These are phyloP conservation scores for Bombus superbus DNA, from an alignment of 1,140 invertebrate genomes.

Conservation along the genomic window DNA sequence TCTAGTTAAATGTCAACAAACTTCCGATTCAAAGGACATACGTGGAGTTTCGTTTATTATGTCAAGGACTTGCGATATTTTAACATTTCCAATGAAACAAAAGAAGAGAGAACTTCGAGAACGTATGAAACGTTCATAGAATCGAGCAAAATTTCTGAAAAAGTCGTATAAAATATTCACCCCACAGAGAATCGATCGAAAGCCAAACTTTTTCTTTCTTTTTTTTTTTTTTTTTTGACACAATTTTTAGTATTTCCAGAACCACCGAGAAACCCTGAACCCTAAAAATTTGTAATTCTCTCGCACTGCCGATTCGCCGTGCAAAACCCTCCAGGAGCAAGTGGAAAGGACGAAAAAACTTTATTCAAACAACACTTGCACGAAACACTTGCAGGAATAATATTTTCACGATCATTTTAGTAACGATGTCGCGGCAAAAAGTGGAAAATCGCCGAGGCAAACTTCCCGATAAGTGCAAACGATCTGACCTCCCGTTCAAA, in stretches of 20 bases:
- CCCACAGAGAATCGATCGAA: background rate
- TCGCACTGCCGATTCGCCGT: background rate
- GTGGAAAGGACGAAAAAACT: background rate
- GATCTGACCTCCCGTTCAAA: conserved; percentile 20
- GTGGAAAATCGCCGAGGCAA: background rate
- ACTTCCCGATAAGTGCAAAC: conserved; percentile 8
- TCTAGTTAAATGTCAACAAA: background rate
- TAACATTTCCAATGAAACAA: background rate
- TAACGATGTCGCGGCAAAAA: background rate
- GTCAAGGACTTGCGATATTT: background rate
- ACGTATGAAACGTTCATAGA: background rate
- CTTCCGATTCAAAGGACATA: background rate
- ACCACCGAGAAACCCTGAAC: no score
- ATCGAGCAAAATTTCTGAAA: background rate
- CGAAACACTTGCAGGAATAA: background rate
- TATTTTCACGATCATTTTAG: background rate
- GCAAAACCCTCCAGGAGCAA: background rate
- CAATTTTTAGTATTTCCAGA: background rate
- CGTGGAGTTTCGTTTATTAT: background rate
- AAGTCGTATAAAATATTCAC: background rate
- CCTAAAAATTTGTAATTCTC: background rate
- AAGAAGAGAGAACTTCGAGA: background rate
- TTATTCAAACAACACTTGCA: background rate
- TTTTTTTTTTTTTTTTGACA: no score
- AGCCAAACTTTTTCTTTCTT: background rate